These are phyloP conservation scores for Dichetophora obliterata DNA, from an alignment of 2,888 invertebrate species.

Conservation along the genomic window DNA sequence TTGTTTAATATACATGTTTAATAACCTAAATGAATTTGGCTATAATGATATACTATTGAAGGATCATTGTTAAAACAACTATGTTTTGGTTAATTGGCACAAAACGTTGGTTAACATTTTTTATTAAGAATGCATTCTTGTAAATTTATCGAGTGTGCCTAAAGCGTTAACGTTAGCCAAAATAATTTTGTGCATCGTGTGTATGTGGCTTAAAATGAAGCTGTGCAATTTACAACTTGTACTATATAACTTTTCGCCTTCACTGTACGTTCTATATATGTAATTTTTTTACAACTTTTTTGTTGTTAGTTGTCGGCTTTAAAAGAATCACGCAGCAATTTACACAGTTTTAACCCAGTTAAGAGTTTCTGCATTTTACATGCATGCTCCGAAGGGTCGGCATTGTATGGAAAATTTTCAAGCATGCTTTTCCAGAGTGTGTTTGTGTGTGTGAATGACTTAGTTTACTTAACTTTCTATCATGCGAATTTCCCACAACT, in stretches of 20 bases:
- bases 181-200: background rate
- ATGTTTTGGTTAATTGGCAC: too few relatives aligned
- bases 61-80: too few relatives aligned
- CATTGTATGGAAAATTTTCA: too few relatives aligned
- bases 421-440: background rate
- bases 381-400: background rate
- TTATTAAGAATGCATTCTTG: too few relatives aligned
- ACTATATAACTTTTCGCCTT: background rate
- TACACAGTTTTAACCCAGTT: constrained; percentile 29
- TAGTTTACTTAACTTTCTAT: background rate
- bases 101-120: too few relatives aligned
- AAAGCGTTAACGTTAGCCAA: too few relatives aligned
- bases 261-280: background rate
- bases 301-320: background rate
- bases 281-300: background rate
- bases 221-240: background rate
- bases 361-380: background rate
- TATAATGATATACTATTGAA: too few relatives aligned
- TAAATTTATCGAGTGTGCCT: too few relatives aligned
- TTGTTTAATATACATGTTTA: too few relatives aligned
- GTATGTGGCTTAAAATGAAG: background rate
- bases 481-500: background rate
- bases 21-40: too few relatives aligned
- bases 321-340: constrained; percentile 15
- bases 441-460: background rate